These are phyloP conservation scores for Benitochromis conjunctus DNA, from an alignment of 2,113 vertebrate species.

Conservation along the genomic window DNA sequence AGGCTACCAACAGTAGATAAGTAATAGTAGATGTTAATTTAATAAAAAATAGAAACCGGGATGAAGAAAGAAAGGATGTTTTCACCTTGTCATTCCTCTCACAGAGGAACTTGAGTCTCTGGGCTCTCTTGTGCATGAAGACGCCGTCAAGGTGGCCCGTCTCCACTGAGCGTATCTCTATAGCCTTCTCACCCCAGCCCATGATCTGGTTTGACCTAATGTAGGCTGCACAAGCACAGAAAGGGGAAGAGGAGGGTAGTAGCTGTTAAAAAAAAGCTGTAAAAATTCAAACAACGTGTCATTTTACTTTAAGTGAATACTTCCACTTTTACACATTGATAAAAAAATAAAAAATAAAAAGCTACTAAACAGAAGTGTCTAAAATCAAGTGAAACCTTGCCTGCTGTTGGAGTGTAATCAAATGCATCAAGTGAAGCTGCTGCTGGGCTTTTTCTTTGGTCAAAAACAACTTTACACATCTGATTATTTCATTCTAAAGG, in stretches of 20 bases:
- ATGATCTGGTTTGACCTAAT: conserved; percentile 79
- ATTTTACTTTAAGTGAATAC: background rate
- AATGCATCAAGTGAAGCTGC: background rate
- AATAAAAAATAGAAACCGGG: too few relatives aligned
- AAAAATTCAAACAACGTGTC: background rate
- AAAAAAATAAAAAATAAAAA: background rate
- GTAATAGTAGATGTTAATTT: background rate
- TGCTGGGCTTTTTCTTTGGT: background rate
- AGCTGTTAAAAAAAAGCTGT: background rate
- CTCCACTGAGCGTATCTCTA: conserved; percentile 76
- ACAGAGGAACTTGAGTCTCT: conserved; percentile 76
- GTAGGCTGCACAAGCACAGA: conserved; percentile 57
- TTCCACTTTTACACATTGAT: background rate
- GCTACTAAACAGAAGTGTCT: background rate
- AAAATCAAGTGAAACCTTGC: background rate
- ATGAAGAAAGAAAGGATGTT: background rate
- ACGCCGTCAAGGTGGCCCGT: conserved; percentile 74
- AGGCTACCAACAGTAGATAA: background rate
- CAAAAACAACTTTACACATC: background rate
- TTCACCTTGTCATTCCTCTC: conserved; percentile 74
- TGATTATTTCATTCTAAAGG: background rate
- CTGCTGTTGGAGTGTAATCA: fast-evolving
- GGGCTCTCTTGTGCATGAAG: conserved; percentile 76
- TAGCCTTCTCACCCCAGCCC: conserved; percentile 78
- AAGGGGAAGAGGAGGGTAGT: fast-evolving